A percentile compares a stretch with the other conserved stretches of the same genome.
Evolutionary conservation across 2,797 vertebrate genomes (phyloP).

Genomic region (Chloroceryle amazona): DNA sequence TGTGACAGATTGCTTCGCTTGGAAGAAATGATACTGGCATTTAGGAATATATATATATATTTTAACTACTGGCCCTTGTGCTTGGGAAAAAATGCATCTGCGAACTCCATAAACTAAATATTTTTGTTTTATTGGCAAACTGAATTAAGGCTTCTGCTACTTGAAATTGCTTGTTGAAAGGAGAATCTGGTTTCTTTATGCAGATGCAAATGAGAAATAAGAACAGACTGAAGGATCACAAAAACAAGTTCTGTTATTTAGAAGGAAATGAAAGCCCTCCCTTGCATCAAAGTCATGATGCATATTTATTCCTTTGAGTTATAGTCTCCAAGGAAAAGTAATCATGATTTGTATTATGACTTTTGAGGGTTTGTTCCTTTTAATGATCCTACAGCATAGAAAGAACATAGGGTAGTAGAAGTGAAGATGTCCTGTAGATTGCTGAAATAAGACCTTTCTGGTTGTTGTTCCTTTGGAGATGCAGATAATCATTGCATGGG

Average conservation of each 20-base stretch:
- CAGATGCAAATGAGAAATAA: not conserved
- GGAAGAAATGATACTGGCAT: not conserved
- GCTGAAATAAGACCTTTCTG: conserved; percentile 5
- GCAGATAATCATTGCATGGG: not conserved
- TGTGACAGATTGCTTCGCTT: not conserved
- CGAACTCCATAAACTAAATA: not conserved
- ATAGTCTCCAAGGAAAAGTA: not conserved
- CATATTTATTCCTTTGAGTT: not conserved
- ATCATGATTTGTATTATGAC: not conserved
- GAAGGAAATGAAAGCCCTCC: not conserved
- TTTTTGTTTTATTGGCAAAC: conserved; percentile 10
- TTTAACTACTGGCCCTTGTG: not conserved
- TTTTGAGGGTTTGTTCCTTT: not conserved
- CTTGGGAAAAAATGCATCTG: not conserved
- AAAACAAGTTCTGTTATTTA: not conserved
- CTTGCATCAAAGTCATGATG: not conserved
- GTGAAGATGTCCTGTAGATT: not conserved
- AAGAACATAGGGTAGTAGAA: not conserved
- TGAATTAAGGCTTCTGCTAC: not conserved
- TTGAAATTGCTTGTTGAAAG: not conserved
- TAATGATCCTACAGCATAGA: not conserved
- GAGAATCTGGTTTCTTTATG: not conserved
- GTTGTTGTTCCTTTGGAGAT: conserved; percentile 14
- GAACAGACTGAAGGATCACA: not conserved
- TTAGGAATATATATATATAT: not conserved